Conservation (phyloP, 2,113 vertebrate genomes). For the Arvicanthis niloticus region DNA sequence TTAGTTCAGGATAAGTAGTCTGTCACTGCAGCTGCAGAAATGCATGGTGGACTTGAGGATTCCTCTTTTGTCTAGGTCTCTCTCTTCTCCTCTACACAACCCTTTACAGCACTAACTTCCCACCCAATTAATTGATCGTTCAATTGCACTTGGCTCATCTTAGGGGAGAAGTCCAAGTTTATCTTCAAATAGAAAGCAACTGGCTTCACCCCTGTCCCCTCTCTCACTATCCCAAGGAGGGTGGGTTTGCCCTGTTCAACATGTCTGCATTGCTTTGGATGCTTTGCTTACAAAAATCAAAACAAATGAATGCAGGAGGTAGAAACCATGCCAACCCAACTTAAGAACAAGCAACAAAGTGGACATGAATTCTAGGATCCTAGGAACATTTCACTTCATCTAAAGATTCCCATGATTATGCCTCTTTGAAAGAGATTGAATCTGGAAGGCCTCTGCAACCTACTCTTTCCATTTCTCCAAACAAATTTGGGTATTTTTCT, state of each 20-base stretch:
- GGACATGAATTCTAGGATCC: not conserved
- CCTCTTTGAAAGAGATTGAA: not conserved
- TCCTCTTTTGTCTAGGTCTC: not conserved
- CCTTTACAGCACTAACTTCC: not conserved
- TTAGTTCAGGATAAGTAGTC: not conserved
- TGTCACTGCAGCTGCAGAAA: not conserved
- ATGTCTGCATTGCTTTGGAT: not conserved
- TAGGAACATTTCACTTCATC: not conserved
- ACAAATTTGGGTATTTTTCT: not conserved
- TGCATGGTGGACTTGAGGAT: not conserved
- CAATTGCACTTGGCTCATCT: not conserved
- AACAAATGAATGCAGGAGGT: not conserved
- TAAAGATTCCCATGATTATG: not conserved
- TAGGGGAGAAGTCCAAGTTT: not conserved
- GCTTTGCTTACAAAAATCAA: not conserved
- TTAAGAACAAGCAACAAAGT: not conserved
- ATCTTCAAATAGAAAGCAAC: not conserved
- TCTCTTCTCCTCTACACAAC: not conserved
- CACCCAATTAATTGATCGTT: not conserved
- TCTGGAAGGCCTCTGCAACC: not conserved
- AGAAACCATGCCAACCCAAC: constrained; percentile 4
- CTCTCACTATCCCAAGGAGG: not conserved
- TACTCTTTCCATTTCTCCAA: not conserved
- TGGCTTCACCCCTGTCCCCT: not conserved
- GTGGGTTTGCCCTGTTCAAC: not conserved